Percentiles rank a stretch among this genome's conserved stretches.
phyloP scores from a whole-genome alignment of 2,888 invertebrate genomes.

The Caenorhabditis macrosperma region DNA sequence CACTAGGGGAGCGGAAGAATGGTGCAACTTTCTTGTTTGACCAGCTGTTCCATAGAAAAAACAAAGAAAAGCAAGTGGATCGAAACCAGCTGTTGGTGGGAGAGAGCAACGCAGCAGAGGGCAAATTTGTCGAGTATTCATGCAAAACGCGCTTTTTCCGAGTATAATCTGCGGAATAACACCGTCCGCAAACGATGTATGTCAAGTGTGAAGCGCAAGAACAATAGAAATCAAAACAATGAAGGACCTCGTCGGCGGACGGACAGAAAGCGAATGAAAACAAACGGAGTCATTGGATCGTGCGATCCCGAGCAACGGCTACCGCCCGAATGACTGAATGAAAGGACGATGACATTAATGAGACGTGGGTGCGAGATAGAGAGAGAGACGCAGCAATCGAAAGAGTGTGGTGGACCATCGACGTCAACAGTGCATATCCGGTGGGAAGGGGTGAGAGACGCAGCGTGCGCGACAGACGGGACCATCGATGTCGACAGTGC shows the following conservation, averaged over 20 bases:
- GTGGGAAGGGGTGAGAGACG: too few relatives aligned
- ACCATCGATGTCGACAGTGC: too few relatives aligned
- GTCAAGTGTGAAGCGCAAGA: conserved; percentile 38
- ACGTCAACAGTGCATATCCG: too few relatives aligned
- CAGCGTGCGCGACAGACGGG: too few relatives aligned
- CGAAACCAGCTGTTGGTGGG: neutral
- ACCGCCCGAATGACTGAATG: too few relatives aligned
- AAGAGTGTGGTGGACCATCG: too few relatives aligned
- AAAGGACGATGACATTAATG: too few relatives aligned
- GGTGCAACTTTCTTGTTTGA: conserved; percentile 10
- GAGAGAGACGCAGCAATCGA: too few relatives aligned
- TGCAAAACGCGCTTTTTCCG: neutral
- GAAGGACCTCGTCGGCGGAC: neutral
- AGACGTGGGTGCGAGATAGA: too few relatives aligned
- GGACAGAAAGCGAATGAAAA: conserved; percentile 5
- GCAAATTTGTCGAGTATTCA: neutral
- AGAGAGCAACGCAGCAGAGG: neutral
- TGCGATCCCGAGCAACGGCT: too few relatives aligned
- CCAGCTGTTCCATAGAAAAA: conserved; percentile 27
- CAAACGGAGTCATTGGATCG: conserved; percentile 10
- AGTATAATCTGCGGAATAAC: conserved; percentile 23
- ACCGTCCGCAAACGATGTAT: conserved; percentile 43
- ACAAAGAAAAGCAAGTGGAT: neutral
- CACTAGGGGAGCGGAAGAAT: conserved; percentile 12
- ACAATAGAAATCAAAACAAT: conserved; percentile 5